A percentile compares a stretch with the other conserved stretches of the same genome.
These are phyloP conservation scores for Ramphastos sulfuratus DNA, from an alignment of 2,113 vertebrate species.

Conservation along the genomic window DNA sequence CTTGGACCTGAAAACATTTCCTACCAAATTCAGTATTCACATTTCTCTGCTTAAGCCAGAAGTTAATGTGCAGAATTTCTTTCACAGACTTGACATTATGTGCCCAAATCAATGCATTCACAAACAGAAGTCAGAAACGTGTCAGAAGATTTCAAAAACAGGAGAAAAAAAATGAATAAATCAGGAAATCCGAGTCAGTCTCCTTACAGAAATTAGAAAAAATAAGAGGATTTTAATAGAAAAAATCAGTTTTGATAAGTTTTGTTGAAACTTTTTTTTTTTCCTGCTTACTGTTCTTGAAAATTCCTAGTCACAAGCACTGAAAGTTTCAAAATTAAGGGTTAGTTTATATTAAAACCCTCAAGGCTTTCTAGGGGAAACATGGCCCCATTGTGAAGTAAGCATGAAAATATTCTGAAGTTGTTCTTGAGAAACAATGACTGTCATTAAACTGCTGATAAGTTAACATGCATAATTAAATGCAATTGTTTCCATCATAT, in stretches of 20 bases:
- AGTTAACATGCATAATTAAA: constrained; percentile 1
- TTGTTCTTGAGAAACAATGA: neutral
- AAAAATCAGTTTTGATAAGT: neutral
- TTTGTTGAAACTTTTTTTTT: neutral
- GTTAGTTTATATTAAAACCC: accelerated
- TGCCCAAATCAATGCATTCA: neutral
- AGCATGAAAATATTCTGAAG: neutral
- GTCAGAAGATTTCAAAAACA: neutral
- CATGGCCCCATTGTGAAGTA: neutral
- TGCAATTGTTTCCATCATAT: neutral
- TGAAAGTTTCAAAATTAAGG: neutral
- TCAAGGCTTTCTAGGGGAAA: neutral
- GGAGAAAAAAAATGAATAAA: neutral
- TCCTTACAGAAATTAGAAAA: neutral
- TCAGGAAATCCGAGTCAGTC: neutral
- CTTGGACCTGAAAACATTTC: neutral
- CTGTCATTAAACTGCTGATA: neutral
- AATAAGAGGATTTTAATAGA: neutral
- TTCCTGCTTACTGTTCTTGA: neutral
- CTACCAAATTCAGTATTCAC: neutral
- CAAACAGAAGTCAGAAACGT: neutral
- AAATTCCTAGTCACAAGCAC: neutral
- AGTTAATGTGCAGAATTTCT: neutral
- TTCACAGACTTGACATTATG: neutral
- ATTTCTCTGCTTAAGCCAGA: neutral